phyloP scores from a whole-genome alignment of 2,113 vertebrate genomes.

The Tringa solitaria region DNA sequence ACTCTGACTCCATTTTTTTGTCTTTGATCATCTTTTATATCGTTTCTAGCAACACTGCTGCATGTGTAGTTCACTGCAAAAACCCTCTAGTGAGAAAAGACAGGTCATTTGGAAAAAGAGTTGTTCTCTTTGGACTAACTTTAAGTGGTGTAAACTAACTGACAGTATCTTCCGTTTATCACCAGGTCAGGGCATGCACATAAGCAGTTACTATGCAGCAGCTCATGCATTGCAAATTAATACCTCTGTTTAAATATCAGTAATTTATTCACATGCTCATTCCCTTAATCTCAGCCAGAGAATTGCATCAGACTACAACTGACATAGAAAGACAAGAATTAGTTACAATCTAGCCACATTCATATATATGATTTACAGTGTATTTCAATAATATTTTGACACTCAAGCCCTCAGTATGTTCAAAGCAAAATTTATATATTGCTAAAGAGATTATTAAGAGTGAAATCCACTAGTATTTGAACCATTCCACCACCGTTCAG shows the following conservation, averaged over 20 bases:
- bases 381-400: background rate
- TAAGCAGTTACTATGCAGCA: constrained; percentile 16
- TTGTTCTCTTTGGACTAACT: background rate
- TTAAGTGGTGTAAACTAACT: background rate
- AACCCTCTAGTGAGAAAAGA: background rate
- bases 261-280: constrained; percentile 56
- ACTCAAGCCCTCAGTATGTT: background rate
- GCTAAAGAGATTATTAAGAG: background rate
- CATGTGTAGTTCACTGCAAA: background rate
- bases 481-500: background rate
- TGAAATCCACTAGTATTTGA: background rate
- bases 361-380: background rate
- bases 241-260: constrained; percentile 52
- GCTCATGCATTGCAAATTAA: constrained; percentile 48
- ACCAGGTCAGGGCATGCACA: constrained; percentile 24
- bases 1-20: background rate
- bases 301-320: constrained; percentile 4
- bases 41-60: background rate
- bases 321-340: background rate
- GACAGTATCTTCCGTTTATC: background rate
- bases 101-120: background rate
- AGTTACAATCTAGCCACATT: background rate
- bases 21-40: background rate
- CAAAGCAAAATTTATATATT: background rate
- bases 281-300: constrained; percentile 33